Base-by-base conservation (phyloP, 2,888 invertebrate genomes). In the Nebria brevicollis region DNA sequence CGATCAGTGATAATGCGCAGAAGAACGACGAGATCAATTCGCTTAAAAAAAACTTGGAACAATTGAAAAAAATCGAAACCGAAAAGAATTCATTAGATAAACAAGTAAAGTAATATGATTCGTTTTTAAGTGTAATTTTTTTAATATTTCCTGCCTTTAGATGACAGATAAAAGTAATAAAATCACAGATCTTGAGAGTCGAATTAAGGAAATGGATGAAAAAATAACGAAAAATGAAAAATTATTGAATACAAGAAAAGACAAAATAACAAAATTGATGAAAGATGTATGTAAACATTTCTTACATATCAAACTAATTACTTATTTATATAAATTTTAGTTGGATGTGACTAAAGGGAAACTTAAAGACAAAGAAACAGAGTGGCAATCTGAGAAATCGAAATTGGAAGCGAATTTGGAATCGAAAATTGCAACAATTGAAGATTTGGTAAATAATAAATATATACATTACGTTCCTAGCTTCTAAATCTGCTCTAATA, bases 141-240 rank as follows among this genome's bases (percentile, higher is more conserved):
- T 34, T 34, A 34, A 34, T 34, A 34, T 34, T 34, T 34, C 34
- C 1, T 34, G 34, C 2, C 5, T 88, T 68, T 83, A 94, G 94
- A 89, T 92, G 77, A 92, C 92, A 83, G 93, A 93, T 84, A 93
- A 93, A 85, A 88, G 91, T 66, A 91, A 91, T 83, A 94, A 93
- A 86, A 88, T 93, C 73, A 87, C 88, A 66, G 94, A 94, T 68
- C 86, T 93, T 85, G 94, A 94, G 87, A 92, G 92, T 85, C 93
- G 94, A 88, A 85, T 93, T 0, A 93, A 92, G 86, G 93, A 94
- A 84, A 88, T 91, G 25, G 94, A 94, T 84, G 93, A 93, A n/a
- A 94, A 92, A 87, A 89, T 89, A 75, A 93, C 91, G 85, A 91
- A 92, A 85, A 89, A 89, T 83, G 93, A 93, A 85, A 93, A 91